Evolutionary conservation across 2,797 vertebrate species (phyloP), one percentile per base, ranked within the genome.

Genomic region (Crenichthys baileyi): DNA sequence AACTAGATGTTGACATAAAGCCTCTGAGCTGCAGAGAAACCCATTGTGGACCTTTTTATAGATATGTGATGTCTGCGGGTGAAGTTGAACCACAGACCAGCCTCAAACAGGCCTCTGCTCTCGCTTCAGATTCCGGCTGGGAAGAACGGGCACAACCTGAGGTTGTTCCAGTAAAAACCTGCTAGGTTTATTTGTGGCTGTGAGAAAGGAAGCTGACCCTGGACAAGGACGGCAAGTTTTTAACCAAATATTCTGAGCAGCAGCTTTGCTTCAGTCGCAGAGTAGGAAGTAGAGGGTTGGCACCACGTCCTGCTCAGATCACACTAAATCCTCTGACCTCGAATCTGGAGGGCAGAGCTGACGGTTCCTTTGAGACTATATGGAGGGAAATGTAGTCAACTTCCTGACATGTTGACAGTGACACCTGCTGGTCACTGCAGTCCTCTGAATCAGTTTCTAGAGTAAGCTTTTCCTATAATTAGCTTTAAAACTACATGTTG

Each of bases 271-370:
- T 88, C 73, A 86, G 76, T 39, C 22, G 65, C 76, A 46, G 79
- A 73, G 41, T 90, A 91, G 93, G 93, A 94, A 93, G 87, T 61
- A 13, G 1, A 18, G 84, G 90, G 92, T 83, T 84, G 61, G 80
- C 12, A 82, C 90, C 89, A 76, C 85, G 85, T 94, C 94, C 92
- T 85, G 89, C 79, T 70, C 29, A 4, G 24, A 53, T 58, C 55
- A 44, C 70, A 7, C 79, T 79, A 83, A 73, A 70, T 2, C 4
- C 31, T 70, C 36, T 1, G 26, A 22, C 26, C 0, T 68, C 65
- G 26, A 68, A 79, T 41, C 41, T n/a, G 58, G 36, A 81, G 60
- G 79, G 72, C 67, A 60, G 70, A 24, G 46, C 36, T 51, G 24
- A 75, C 53, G 15, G 39, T 53, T 88, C 73, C 61, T 22, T 0